Evolutionary conservation across 2,888 invertebrate species (phyloP), one percentile per base, ranked within the genome.

Genomic region (Nipponacmea schrenckii): DNA sequence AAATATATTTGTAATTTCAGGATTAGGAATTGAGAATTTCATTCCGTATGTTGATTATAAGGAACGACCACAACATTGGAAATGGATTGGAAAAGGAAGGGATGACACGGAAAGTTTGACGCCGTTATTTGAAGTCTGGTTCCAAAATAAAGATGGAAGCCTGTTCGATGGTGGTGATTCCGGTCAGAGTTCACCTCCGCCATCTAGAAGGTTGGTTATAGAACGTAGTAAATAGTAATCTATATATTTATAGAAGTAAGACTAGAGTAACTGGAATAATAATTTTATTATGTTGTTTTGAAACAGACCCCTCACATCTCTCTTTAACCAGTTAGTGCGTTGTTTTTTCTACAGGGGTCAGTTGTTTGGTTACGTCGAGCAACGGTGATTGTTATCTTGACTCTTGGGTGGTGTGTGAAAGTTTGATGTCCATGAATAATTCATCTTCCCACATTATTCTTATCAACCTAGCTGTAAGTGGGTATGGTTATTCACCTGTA

Each of bases 71-170:
- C 89, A 89, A 77, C 88, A 88, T 74, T 95, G 95, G 89, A 94
- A 95, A 84, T 97, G 97, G 97, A 97, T 97, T 74, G 97, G 97
- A 1, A 95, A 95, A 8, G 96, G 96, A 0, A 91, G 97, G 7
- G 97, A 97, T 87, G 94, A 95, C 2, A 96, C 96, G 88, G 91
- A 93, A 4, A 92, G 94, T 62, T 90, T 97, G 17, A 90, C 92
- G 7, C 92, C 93, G 4, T 89, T 96, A 69, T 96, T 94, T 84
- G 92, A 93, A 74, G 93, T 93, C 80, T 97, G 96, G 94, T 89
- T 95, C 78, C 85, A 87, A 67, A 85, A 85, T 71, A 86, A 85
- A 73, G 85, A 84, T 67, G 84, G 86, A 20, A 75, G 77, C 20
- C 72, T 74, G 12, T 73, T 78, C 7, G 80, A 86, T n/a, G 74